Evolutionary conservation across 2,113 vertebrate species (phyloP), one percentile per base, ranked within the genome.

Genomic region (Corythaixoides concolor): DNA sequence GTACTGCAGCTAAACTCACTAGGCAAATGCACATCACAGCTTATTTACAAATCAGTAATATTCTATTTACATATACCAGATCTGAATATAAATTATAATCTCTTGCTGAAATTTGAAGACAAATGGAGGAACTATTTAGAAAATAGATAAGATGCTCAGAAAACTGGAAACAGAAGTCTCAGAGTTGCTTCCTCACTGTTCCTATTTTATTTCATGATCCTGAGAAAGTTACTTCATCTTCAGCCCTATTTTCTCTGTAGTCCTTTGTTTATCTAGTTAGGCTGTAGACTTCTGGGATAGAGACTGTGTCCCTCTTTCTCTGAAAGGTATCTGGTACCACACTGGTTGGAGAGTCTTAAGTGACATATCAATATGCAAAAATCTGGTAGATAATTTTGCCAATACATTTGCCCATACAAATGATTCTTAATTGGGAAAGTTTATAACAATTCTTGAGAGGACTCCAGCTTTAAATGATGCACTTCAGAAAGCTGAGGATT

Each of bases 31-130:
- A 47, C 9, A 55, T 82, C 2, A 19, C 7, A 3, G 12, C 28
- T 72, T 76, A 93, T 60, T 94, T 95, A 85, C 49, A 90, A 94
- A 95, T 75, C 62, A 87, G 58, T 75, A 68, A 35, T 91, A 89
- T 53, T 94, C 66, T 90, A 53, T 64, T 70, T 89, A n/a, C 30
- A 56, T 72, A 49, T 22, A 78, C 22, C 12, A 69, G 41, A 72
- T 68, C 24, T 66, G 66, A 89, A 87, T 85, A 69, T 33, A 78
- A 94, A 81, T 84, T 52, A 68, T 58, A 72, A 75, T 75, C 20
- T 55, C 3, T 28, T 76, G 24, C 17, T 84, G 35, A 81, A 88
- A 81, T 75, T 32, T 60, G 32, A 87, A 90, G 87, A 72, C 5
- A 92, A 86, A 66, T 49, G 32, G 62, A 82, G 9, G 20, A 76